Percentiles rank a stretch among this genome's conserved stretches.
Evolutionary conservation across 2,888 invertebrate species (phyloP).

Genomic region (Caradrina kadenii): DNA sequence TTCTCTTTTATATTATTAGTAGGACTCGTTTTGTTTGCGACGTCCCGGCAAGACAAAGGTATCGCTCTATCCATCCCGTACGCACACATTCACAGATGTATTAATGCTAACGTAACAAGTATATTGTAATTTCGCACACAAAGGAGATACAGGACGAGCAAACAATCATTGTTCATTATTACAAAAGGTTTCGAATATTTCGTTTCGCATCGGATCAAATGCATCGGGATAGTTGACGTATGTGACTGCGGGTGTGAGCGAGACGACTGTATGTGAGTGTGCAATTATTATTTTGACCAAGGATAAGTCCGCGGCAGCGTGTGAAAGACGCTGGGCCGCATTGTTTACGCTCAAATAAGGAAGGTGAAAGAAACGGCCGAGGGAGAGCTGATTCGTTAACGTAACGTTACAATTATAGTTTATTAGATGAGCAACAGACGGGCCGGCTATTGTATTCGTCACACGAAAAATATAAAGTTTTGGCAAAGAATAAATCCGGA

Average conservation of each 20-base stretch:
- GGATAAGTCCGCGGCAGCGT: conserved; percentile 89
- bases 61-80: conserved; percentile 88
- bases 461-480: conserved; percentile 55
- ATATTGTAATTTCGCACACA: conserved; percentile 91
- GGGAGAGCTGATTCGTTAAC: conserved; percentile 81
- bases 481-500: conserved; percentile 51
- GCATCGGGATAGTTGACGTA: conserved; percentile 84
- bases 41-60: conserved; percentile 90
- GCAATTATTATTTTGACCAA: conserved; percentile 90
- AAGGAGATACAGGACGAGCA: conserved; percentile 89
- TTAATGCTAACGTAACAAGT: conserved; percentile 89
- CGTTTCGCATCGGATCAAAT: conserved; percentile 90
- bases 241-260: conserved; percentile 81
- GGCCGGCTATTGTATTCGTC: conserved; percentile 68
- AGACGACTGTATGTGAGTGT: conserved; percentile 82
- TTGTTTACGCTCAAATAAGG: conserved; percentile 90
- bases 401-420: conserved; percentile 81
- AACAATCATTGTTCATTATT: conserved; percentile 91
- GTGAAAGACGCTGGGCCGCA: conserved; percentile 88
- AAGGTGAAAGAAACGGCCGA: conserved; percentile 85
- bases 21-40: conserved; percentile 89
- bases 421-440: conserved; percentile 77
- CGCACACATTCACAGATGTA: conserved; percentile 83
- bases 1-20: conserved; percentile 90
- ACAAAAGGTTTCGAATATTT: conserved; percentile 90